Conservation (phyloP, 2,888 invertebrate species). For the Chrysomela aeneicollis region DNA sequence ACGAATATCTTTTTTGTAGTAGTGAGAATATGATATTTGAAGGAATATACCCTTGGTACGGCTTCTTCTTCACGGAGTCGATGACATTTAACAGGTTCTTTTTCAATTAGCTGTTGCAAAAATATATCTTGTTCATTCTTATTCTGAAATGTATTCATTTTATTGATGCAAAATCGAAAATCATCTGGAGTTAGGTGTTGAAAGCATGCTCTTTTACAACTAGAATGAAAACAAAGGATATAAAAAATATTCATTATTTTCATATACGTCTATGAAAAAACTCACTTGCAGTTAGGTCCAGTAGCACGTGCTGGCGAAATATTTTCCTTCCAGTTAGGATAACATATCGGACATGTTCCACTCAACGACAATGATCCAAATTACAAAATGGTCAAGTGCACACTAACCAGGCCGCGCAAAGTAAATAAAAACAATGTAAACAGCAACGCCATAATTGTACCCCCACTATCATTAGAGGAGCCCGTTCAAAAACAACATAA, state of each 20-base stretch:
- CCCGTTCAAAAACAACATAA: slow-evolving; percentile 20
- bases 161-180: background rate
- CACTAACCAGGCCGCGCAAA: too few relatives aligned
- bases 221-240: too few relatives aligned
- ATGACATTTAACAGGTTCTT: too few relatives aligned
- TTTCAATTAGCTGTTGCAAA: background rate
- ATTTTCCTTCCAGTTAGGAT: slow-evolving; percentile 27
- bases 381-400: too few relatives aligned
- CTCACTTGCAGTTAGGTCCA: slow-evolving; percentile 26
- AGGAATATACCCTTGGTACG: slow-evolving; percentile 19
- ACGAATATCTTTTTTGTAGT: slow-evolving; percentile 16
- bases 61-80: slow-evolving; percentile 24
- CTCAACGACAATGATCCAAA: too few relatives aligned
- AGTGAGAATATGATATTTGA: slow-evolving; percentile 25
- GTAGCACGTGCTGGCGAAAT: slow-evolving; percentile 14
- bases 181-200: background rate
- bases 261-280: too few relatives aligned
- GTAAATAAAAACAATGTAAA: too few relatives aligned
- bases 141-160: too few relatives aligned
- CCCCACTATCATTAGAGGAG: too few relatives aligned
- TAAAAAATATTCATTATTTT: too few relatives aligned
- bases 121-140: slow-evolving; percentile 6
- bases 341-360: too few relatives aligned
- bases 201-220: slow-evolving; percentile 34
- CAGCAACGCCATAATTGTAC: too few relatives aligned